Conservation (phyloP, 92 coral and sea anemone species). For the Muricea muricata region DNA sequence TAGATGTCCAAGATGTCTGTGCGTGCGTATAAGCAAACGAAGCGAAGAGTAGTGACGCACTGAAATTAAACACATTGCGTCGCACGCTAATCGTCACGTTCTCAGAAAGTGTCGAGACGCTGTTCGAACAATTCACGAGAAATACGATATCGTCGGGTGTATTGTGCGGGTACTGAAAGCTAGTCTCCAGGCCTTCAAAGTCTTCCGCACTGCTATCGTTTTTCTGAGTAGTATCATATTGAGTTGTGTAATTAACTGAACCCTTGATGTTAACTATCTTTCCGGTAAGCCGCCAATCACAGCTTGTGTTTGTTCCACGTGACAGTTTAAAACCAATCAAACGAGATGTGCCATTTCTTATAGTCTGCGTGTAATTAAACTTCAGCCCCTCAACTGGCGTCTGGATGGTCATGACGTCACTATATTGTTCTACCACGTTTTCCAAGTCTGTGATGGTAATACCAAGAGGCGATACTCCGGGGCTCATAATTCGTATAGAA, state of each 20-base stretch:
- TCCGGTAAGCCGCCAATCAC: conserved; percentile 15
- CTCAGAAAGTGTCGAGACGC: conserved; percentile 24
- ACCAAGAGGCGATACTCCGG: neutral
- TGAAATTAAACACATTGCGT: conserved; percentile 60
- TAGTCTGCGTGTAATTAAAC: neutral
- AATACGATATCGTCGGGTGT: neutral
- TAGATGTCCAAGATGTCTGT: conserved; percentile 5
- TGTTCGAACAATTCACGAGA: conserved; percentile 5
- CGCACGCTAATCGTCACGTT: conserved; percentile 56
- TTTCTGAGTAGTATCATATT: neutral
- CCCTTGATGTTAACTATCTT: neutral
- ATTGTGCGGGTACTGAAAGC: conserved; percentile 30
- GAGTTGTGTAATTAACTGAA: neutral
- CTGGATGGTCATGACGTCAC: neutral
- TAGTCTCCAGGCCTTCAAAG: conserved; percentile 7
- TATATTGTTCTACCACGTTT: neutral
- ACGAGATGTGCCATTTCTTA: neutral
- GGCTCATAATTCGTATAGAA: neutral
- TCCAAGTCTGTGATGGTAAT: neutral
- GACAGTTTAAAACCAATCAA: neutral
- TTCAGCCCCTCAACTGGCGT: neutral
- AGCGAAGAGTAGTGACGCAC: conserved; percentile 63
- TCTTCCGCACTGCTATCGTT: neutral
- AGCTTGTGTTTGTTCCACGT: conserved; percentile 33
- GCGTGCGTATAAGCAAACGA: conserved; percentile 64